phyloP scores from a whole-genome alignment of 2,113 vertebrate species.

The Piaya cayana region DNA sequence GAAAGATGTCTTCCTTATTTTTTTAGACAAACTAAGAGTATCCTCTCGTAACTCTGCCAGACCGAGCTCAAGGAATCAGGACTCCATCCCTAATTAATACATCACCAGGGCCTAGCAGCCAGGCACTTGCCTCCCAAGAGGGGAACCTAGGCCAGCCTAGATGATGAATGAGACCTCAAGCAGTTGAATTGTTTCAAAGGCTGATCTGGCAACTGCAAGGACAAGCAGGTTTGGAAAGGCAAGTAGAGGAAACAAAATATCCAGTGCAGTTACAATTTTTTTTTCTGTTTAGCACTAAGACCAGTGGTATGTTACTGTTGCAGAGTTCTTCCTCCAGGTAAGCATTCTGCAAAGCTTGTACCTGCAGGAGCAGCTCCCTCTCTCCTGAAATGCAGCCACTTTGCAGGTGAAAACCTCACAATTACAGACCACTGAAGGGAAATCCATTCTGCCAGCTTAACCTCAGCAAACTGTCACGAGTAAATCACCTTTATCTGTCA shows the following conservation, averaged over 20 bases:
- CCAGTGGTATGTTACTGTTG: neutral
- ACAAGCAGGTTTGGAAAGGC: slow-evolving; percentile 1
- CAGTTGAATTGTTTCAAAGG: slow-evolving; percentile 20
- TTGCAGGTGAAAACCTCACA: neutral
- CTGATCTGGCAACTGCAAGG: neutral
- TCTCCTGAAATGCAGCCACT: neutral
- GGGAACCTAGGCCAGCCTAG: neutral
- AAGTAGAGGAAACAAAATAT: neutral
- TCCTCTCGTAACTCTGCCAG: neutral
- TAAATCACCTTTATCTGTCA: neutral
- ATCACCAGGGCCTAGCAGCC: neutral
- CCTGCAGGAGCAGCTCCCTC: neutral
- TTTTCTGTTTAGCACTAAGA: neutral
- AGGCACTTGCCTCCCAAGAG: neutral
- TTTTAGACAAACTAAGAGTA: neutral
- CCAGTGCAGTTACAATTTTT: neutral
- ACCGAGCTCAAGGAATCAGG: neutral
- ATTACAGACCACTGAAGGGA: neutral
- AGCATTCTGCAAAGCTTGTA: neutral
- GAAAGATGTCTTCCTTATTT: neutral
- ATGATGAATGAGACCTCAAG: slow-evolving; percentile 21
- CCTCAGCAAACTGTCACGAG: neutral
- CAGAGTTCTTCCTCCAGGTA: neutral
- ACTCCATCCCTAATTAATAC: slow-evolving; percentile 40
- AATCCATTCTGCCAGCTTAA: slow-evolving; percentile 15